These are phyloP conservation scores for Phataginus tetradactyla DNA, from an alignment of 2,797 vertebrate species.

Conservation along the genomic window DNA sequence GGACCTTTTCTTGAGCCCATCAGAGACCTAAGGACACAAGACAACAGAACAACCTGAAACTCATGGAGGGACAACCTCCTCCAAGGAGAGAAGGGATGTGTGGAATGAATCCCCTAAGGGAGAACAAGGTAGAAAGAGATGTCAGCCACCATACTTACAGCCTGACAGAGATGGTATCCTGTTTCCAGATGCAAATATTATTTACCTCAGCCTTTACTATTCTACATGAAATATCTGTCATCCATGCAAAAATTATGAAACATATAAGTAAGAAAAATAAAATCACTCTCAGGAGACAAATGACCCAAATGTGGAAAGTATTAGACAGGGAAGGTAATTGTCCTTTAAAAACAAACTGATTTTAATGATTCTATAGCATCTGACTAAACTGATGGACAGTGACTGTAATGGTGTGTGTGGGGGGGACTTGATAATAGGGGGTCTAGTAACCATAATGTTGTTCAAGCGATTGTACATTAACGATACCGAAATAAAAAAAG, in stretches of 20 bases:
- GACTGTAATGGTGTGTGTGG: too few relatives aligned
- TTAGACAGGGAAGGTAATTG: not conserved
- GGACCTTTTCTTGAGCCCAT: not conserved
- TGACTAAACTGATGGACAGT: too few relatives aligned
- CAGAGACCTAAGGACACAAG: not conserved
- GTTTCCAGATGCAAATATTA: not conserved
- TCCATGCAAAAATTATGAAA: not conserved
- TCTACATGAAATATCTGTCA: not conserved
- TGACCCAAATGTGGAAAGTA: not conserved
- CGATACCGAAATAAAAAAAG: too few relatives aligned
- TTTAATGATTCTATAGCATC: not conserved
- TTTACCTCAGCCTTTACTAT: not conserved
- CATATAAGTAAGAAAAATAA: not conserved
- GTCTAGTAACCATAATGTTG: too few relatives aligned
- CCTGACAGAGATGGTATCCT: not conserved
- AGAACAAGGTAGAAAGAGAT: not conserved
- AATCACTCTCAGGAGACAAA: not conserved
- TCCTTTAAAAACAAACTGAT: not conserved
- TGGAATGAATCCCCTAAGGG: not conserved
- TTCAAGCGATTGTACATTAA: too few relatives aligned
- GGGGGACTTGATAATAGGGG: too few relatives aligned
- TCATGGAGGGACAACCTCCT: not conserved
- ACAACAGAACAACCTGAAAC: not conserved
- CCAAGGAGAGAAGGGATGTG: not conserved
- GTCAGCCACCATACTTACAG: not conserved